Conservation (phyloP, 2,797 vertebrate species). For the Sciurus carolinensis region DNA sequence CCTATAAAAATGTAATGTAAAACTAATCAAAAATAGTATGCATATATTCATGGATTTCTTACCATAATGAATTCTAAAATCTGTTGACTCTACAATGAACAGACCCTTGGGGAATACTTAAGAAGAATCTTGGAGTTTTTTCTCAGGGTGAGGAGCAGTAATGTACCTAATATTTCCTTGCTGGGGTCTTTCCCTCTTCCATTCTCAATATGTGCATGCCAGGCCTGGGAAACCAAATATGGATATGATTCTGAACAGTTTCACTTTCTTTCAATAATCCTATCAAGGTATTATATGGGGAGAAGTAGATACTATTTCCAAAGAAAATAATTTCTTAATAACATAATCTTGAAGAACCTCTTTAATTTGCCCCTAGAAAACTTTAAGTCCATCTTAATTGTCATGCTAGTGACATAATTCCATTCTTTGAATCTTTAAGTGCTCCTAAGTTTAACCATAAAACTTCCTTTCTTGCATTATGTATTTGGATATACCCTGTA, state of each 20-base stretch:
- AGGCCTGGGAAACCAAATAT: slow-evolving; percentile 29
- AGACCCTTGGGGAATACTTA: slow-evolving; percentile 18
- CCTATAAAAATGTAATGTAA: slow-evolving; percentile 41
- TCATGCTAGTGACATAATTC: background rate
- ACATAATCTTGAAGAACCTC: slow-evolving; percentile 37
- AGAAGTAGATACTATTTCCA: slow-evolving; percentile 39
- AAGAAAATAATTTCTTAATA: slow-evolving; percentile 61
- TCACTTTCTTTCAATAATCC: slow-evolving; percentile 55
- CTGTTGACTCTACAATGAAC: slow-evolving; percentile 35
- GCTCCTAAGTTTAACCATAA: slow-evolving; percentile 29
- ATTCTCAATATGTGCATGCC: background rate
- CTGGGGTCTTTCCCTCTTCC: slow-evolving; percentile 25
- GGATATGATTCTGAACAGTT: slow-evolving; percentile 57
- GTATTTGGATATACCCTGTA: slow-evolving; percentile 38
- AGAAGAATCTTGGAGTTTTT: slow-evolving; percentile 58
- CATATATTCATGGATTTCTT: slow-evolving; percentile 44
- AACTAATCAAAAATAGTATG: slow-evolving; percentile 20
- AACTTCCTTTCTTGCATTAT: background rate
- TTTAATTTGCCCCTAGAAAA: slow-evolving; percentile 66
- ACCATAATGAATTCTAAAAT: slow-evolving; percentile 54
- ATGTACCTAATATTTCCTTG: background rate
- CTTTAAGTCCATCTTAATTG: background rate
- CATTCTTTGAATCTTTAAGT: slow-evolving; percentile 52
- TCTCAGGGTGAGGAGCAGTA: slow-evolving; percentile 57
- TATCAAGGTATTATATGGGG: background rate